phyloP scores from a whole-genome alignment of 2,888 invertebrate species.

The Aleiodes leptofemur region DNA sequence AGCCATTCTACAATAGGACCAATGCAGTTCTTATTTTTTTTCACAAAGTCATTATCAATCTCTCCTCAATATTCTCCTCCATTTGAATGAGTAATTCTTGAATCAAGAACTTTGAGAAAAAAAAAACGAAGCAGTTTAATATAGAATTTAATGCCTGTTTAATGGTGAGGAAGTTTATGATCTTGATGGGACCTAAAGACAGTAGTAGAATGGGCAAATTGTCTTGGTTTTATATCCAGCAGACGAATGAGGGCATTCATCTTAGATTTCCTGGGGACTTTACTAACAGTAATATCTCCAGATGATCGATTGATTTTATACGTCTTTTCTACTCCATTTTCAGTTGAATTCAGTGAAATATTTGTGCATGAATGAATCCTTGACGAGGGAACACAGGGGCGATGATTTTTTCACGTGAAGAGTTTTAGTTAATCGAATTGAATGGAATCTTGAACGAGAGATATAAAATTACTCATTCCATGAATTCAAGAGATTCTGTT shows the following conservation, averaged over 20 bases:
- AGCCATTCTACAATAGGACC: too few species aligned
- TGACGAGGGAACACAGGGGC: slow-evolving; percentile 23
- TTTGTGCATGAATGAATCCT: slow-evolving; percentile 12
- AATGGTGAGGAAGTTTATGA: not conserved
- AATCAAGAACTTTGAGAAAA: too few species aligned
- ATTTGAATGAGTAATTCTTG: too few species aligned
- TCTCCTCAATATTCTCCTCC: too few species aligned
- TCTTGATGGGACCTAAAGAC: not conserved
- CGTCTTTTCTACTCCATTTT: slow-evolving; percentile 7
- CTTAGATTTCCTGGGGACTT: not conserved
- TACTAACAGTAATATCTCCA: not conserved
- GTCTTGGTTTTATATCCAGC: slow-evolving; percentile 3
- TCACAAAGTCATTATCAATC: too few species aligned
- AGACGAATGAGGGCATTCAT: slow-evolving; percentile 13
- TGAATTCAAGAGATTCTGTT: slow-evolving; percentile 35
- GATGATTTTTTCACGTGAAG: slow-evolving; percentile 42
- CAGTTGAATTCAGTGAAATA: slow-evolving; percentile 2
- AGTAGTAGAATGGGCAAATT: slow-evolving; percentile 1
- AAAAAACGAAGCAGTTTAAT: too few species aligned
- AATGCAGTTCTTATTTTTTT: too few species aligned
- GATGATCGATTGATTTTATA: slow-evolving; percentile 25
- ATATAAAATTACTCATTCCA: slow-evolving; percentile 7
- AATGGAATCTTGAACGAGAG: not conserved
- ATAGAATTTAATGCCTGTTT: too few species aligned
- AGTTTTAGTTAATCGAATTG: slow-evolving; percentile 34